Base-by-base conservation (phyloP, 2,888 invertebrate genomes). In the Acronicta leporina region DNA sequence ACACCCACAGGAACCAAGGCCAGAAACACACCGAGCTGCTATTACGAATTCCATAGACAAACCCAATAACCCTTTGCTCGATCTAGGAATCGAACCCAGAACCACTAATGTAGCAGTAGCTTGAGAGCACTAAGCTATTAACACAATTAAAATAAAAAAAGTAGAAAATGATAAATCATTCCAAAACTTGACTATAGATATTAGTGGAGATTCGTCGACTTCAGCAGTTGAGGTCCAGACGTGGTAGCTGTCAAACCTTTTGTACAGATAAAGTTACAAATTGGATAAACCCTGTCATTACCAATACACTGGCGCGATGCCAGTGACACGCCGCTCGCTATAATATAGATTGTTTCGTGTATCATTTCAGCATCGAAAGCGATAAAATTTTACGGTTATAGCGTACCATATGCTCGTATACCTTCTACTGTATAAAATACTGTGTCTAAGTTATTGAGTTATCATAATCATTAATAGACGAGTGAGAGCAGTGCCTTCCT, bases 331-430 rank as follows among this genome's bases (percentile, higher is more conserved):
- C 77, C 76, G 82, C 86, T 72, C 77, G 85, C 87, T 85, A 89
- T 93, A 93, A 92, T 90, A 92, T 91, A 92, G 89, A 92, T 92
- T 92, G 92, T 93, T 94, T 91, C 92, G 89, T 92, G 92, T 92
- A 92, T 94, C 94, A 94, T 92, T 94, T 92, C 86, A 90, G 90
- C 89, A 91, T 92, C 89, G 89, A 88, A 87, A 85, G 79, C 92
- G 88, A 92, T 94, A 92, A 94, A 94, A 94, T 94, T 94, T 94
- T 91, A 94, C 86, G 92, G 87, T 91, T 91, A 92, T 91, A 86
- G 90, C 85, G 82, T 82, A 85, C 88, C 92, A 88, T 88, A 85
- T 90, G 91, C 85, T 84, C 77, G 75, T 82, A 81, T 83, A 85
- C 77, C 77, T 74, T 73, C 80, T 79, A 75, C 80, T 73, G 76